These are phyloP conservation scores for Equus quagga DNA, from an alignment of 2,113 vertebrate species.

Conservation along the genomic window DNA sequence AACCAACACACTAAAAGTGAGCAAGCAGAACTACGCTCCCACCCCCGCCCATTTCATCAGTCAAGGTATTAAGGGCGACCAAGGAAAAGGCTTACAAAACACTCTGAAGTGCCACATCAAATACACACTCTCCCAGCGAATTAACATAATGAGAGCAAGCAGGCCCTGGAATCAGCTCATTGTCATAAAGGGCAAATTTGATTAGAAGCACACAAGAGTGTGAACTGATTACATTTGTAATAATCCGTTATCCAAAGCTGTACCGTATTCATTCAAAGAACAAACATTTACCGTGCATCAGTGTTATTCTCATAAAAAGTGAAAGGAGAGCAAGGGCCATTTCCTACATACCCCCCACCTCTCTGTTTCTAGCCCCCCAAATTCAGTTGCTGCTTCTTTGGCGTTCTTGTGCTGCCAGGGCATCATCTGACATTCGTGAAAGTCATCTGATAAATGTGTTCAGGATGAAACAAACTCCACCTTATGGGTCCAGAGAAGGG, in stretches of 20 bases:
- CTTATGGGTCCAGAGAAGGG: background rate
- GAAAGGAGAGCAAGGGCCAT: background rate
- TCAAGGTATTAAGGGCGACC: background rate
- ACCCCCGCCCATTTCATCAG: background rate
- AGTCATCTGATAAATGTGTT: background rate
- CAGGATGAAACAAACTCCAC: background rate
- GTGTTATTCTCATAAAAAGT: conserved; percentile 1
- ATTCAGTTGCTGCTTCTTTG: background rate
- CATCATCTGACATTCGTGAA: background rate
- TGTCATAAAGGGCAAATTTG: conserved; percentile 58
- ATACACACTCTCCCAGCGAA: background rate
- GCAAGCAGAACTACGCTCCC: background rate
- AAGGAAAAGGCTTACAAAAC: background rate
- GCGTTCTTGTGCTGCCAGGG: background rate
- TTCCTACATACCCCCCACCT: background rate
- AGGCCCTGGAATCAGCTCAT: background rate
- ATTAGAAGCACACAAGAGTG: conserved; percentile 44
- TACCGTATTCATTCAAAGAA: background rate
- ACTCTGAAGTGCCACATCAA: background rate
- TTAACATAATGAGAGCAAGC: conserved; percentile 1
- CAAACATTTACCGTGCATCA: conserved; percentile 18
- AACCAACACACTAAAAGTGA: background rate
- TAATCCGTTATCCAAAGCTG: conserved; percentile 28
- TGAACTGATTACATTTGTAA: conserved; percentile 56
- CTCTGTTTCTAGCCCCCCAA: background rate